phyloP scores from a whole-genome alignment of 2,113 vertebrate genomes.

The Uria aalge region DNA sequence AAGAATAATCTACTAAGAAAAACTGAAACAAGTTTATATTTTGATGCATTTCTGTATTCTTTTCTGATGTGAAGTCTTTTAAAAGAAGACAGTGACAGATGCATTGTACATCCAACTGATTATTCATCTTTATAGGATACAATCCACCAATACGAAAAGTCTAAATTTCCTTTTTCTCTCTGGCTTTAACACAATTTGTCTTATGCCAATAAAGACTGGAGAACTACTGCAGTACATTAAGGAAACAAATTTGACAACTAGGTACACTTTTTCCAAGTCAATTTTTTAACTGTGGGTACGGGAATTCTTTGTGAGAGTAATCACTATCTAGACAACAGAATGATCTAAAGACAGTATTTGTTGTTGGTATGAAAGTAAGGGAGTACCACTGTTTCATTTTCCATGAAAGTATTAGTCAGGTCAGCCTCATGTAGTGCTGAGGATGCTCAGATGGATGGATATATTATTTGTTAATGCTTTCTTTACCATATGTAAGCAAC shows the following conservation, averaged over 20 bases:
- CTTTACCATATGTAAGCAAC: background rate
- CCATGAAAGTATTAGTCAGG: background rate
- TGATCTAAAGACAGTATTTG: background rate
- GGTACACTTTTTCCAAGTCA: background rate
- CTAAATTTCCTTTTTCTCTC: background rate
- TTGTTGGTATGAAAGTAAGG: background rate
- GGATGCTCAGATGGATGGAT: background rate
- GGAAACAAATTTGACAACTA: background rate
- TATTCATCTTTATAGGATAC: background rate
- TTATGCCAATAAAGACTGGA: background rate
- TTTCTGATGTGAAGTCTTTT: background rate
- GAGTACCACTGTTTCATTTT: background rate
- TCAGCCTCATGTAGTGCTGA: background rate
- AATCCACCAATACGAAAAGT: background rate
- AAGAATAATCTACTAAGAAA: background rate
- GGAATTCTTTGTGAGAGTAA: background rate
- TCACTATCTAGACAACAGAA: background rate
- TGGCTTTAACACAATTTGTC: background rate
- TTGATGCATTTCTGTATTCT: background rate
- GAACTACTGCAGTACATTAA: background rate
- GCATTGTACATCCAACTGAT: background rate
- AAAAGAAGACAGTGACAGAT: background rate
- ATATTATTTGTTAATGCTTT: background rate
- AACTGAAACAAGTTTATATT: background rate
- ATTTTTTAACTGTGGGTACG: background rate